Base-by-base conservation (phyloP, 1,140 invertebrate genomes). In the Anadara kagoshimensis region DNA sequence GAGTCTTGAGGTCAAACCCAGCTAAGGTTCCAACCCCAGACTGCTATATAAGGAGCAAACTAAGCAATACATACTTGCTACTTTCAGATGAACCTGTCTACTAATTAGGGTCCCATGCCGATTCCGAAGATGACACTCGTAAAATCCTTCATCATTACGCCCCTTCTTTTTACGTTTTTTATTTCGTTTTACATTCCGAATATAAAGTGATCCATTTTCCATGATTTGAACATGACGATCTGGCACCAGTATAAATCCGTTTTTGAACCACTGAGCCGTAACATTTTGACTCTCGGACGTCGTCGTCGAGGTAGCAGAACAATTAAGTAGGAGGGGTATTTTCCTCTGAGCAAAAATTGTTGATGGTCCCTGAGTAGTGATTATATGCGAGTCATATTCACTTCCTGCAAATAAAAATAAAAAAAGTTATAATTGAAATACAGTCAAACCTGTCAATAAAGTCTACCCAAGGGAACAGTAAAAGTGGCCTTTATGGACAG, bases 151-250 rank as follows among this genome's bases (percentile, higher is more conserved):
- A 68, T 81, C 73, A 18, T 57, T 67, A n/a, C 22, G 22, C n/a
- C 69, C 58, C 26, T 73, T 74, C 41, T 76, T 76, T 58, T 59
- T 76, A 41, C 75, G 66, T 20, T 76, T 81, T 18, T 43, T 47
- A 63, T 63, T 63, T 20, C n/a, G 29, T n/a, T 66, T 62, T 36
- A 87, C 74, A 69, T 78, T 82, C 47, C 81, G 76, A 57, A 87
- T 81, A 66, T 83, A 86, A 10, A 89, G 81, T 14, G 88, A 86
- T 26, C 87, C 87, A 78, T 89, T 88, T 54, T 75, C 22, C 11
- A 83, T 72, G 10, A 87, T 56, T 20, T 79, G 59, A 7, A 84
- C 70, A 44, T 82, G 71, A 12, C 69, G 62, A 20, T 84, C 61
- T 7, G 26, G 36, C 4, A 56, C 53, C 0, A 81, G 24, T 4